Percentiles rank a stretch among this genome's conserved stretches.
These are phyloP conservation scores for Zaprionus nigranus DNA, from an alignment of 1,140 invertebrate species.

Conservation along the genomic window DNA sequence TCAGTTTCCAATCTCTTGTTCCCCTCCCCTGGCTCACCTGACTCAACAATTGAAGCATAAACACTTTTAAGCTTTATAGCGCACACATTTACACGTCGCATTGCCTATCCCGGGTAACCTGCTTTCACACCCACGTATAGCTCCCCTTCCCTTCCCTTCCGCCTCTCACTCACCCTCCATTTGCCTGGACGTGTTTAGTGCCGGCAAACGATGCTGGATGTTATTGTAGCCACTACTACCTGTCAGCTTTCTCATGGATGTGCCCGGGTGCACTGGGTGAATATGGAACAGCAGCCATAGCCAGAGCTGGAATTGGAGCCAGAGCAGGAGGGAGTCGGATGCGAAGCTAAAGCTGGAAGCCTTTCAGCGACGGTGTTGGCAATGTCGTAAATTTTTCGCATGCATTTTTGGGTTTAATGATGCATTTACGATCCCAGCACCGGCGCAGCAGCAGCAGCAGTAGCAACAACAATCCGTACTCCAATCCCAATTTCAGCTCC, in stretches of 20 bases:
- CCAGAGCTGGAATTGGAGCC: conserved; percentile 14
- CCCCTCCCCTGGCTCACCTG: not conserved
- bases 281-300: not conserved
- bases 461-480: conserved; percentile 14
- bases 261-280: not conserved
- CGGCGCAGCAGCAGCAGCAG: conserved; percentile 35
- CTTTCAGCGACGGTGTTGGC: conserved; percentile 70
- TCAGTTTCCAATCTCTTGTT: conserved; percentile 11
- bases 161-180: not conserved
- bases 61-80: conserved; percentile 81
- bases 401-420: conserved; percentile 84
- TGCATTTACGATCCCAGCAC: conserved; percentile 82
- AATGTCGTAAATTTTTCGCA: conserved; percentile 83
- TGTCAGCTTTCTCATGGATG: conserved; percentile 37
- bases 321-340: conserved; percentile 7
- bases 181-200: conserved; percentile 45
- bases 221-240: conserved; percentile 55
- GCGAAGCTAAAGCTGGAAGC: conserved; percentile 23
- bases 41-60: conserved; percentile 64
- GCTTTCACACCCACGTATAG: conserved; percentile 34
- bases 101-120: conserved; percentile 39
- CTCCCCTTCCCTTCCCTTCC: not conserved
- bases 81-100: conserved; percentile 75
- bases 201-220: conserved; percentile 45
- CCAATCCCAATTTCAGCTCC: not conserved